These are phyloP conservation scores for Tupaia chinensis DNA, from an alignment of 2,113 vertebrate genomes.

Conservation along the genomic window DNA sequence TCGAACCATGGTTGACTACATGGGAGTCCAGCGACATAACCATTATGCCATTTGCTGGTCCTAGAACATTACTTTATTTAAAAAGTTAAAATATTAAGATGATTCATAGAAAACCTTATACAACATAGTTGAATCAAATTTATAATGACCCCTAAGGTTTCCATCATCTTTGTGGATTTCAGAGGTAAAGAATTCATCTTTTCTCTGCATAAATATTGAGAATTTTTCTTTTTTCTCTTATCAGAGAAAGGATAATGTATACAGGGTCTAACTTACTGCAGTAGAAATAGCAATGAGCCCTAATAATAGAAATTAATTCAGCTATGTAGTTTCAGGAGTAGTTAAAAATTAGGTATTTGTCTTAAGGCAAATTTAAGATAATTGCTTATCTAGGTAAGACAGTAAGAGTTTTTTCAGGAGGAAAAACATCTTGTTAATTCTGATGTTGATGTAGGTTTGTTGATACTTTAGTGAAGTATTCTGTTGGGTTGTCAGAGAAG, in stretches of 20 bases:
- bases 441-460: slow-evolving; percentile 25
- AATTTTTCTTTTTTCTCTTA: background rate
- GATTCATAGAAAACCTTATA: slow-evolving; percentile 51
- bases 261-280: background rate
- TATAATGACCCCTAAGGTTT: background rate
- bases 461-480: background rate
- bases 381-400: slow-evolving; percentile 35
- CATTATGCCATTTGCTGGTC: too few relatives aligned
- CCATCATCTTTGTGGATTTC: background rate
- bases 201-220: background rate
- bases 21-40: too few relatives aligned
- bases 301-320: slow-evolving; percentile 30
- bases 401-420: background rate
- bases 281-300: background rate
- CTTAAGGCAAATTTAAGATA: background rate
- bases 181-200: slow-evolving; percentile 39
- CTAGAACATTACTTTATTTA: background rate
- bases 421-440: background rate
- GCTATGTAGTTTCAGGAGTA: slow-evolving; percentile 13
- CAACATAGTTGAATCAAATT: slow-evolving; percentile 2
- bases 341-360: slow-evolving; percentile 43
- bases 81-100: slow-evolving; percentile 24
- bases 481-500: background rate
- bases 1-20: too few relatives aligned
- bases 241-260: slow-evolving; percentile 28